Base-by-base conservation (phyloP, 2,888 invertebrate genomes). In the Polymixis lichenea region DNA sequence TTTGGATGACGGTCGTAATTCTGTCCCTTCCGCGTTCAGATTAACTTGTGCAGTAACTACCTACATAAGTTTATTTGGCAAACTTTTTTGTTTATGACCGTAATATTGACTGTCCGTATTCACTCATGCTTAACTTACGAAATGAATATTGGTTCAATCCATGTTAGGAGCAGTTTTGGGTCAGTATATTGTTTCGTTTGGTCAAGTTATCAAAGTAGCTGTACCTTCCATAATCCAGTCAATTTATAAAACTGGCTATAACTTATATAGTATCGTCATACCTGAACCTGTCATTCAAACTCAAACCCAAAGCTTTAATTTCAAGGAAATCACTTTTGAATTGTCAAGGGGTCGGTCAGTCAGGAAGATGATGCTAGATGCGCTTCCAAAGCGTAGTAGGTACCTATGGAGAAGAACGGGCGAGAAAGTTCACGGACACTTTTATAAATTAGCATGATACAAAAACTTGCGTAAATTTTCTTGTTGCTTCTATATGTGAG, bases 1-100 rank as follows among this genome's bases (percentile, higher is more conserved):
- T 86, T 85, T 53, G 46, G 53, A 74, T 67, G 86, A 82, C 84
- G 38, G 71, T 49, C 62, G 69, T 85, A 86, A 85, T 58, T 79
- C 72, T 75, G 43, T 85, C 76, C 66, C 65, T 72, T 75, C 75
- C 67, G 43, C 49, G 17, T 69, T 61, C 61, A 74, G 71, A 83
- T 85, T 78, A 81, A 78, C 76, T 86, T 77, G 71, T 75, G 75
- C 71, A 77, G 58, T 70, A 53, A 53, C 77, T 65, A 49, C 25
- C 51, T 19, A 6, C 15, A 17, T 51, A 55, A 60, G 32, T 77
- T 71, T 66, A 66, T 77, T 71, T 17, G 38, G 25, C 49, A n/a
- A 83, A 83, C 58, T 70, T 79, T 77, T 81, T 72, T 70, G 65
- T 78, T 77, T 72, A 68, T 25, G 53, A 58, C 9, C 67, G 43